Evolutionary conservation across 2,797 vertebrate species (phyloP), one percentile per base, ranked within the genome.

Genomic region (Onychomys leucogaster): DNA sequence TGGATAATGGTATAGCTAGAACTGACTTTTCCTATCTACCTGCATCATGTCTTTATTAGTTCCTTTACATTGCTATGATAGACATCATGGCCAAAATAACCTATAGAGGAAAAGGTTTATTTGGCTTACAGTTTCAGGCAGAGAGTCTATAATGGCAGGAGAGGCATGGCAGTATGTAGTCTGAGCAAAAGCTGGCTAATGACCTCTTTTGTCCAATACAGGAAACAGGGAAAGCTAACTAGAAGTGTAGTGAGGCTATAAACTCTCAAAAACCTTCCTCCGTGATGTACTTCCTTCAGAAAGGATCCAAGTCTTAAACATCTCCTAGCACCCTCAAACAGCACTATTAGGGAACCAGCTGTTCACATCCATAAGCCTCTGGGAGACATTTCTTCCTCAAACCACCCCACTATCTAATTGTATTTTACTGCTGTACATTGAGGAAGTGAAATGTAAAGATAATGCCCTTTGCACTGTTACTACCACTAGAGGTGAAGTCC

Each of bases 361-460:
- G 12, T n/a, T 52, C 21, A 52, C 23, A 46, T 16, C 2, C 19
- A 9, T 2, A 32, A 85, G 11, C 12, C 63, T 49, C 21, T 10
- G 63, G 6, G 19, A 23, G 32, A 25, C 19, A n/a, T n/a, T 85
- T 52, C 3, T 23, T 4, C 23, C 14, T n/a, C 32, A n/a, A 67
- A 49, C 6, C 43, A 85, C 21, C 63, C 52, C 21, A n/a, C 21
- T n/a, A 2, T 25, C 3, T 67, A 55, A 25, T 61, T 76, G 69
- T n/a, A 37, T 25, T 91, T 96, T 78, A 84, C 59, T 37, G 90
- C n/a, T 32, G 34, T 77, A 46, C 29, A 57, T 61, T 80, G 17
- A 49, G 61, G 65, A 65, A 89, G 59, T 37, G 73, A 73, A n/a
- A 90, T 92, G 84, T 94, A 83, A 12, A 73, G 75, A 49, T 46